These are phyloP conservation scores for Morus bassanus DNA, from an alignment of 2,797 vertebrate species.

Conservation along the genomic window DNA sequence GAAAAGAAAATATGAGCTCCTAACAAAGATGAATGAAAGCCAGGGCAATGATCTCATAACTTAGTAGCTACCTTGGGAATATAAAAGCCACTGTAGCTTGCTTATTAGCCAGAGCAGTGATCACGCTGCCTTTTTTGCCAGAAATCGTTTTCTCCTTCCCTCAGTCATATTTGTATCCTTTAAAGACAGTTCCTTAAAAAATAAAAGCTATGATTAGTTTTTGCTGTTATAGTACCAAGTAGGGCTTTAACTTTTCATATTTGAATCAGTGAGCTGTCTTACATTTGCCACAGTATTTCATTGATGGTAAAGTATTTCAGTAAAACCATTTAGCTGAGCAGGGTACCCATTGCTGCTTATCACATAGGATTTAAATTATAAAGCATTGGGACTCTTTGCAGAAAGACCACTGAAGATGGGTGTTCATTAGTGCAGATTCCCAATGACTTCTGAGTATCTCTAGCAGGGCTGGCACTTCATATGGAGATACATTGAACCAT, in stretches of 20 bases:
- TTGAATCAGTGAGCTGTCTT: neutral
- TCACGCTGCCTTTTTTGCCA: neutral
- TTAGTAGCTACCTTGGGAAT: neutral
- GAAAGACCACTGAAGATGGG: neutral
- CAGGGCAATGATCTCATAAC: neutral
- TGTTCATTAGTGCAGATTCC: neutral
- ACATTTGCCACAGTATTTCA: neutral
- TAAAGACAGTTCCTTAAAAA: neutral
- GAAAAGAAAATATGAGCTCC: neutral
- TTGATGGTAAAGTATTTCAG: neutral
- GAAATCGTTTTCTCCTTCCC: neutral
- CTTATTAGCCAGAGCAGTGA: neutral
- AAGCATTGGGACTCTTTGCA: neutral
- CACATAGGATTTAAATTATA: neutral
- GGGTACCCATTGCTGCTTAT: neutral
- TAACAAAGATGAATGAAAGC: neutral
- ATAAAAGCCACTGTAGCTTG: neutral
- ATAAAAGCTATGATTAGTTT: neutral
- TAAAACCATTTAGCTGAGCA: neutral
- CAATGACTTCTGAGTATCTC: neutral
- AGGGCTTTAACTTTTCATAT: neutral
- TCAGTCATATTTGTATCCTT: neutral
- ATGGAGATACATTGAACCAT: neutral
- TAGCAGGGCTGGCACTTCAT: neutral
- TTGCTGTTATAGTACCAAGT: neutral